phyloP scores from a whole-genome alignment of 2,888 invertebrate genomes.

The Chrysolina oricalcia region DNA sequence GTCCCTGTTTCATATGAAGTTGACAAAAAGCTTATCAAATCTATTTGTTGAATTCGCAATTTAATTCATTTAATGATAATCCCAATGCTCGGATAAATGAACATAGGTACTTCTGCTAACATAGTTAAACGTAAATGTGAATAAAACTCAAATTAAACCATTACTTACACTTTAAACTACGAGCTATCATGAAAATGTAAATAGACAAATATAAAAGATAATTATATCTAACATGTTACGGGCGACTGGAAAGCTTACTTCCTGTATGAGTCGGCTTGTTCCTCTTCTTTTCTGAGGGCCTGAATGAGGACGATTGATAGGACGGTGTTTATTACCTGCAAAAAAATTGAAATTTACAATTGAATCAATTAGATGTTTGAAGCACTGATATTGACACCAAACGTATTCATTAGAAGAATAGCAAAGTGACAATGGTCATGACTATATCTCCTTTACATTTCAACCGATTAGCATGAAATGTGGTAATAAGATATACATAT shows the following conservation, averaged over 20 bases:
- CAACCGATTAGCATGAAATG: too few species aligned
- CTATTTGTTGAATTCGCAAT: too few species aligned
- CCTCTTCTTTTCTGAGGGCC: constrained; percentile 85
- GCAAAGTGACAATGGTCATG: too few species aligned
- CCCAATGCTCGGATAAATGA: not conserved
- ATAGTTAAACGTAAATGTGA: not conserved
- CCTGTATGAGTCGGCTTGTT: constrained; percentile 65
- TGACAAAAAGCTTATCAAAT: too few species aligned
- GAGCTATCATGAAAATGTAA: not conserved
- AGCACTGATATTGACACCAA: too few species aligned
- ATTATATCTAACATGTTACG: not conserved
- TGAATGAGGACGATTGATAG: constrained; percentile 82
- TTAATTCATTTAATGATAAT: too few species aligned
- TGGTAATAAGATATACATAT: too few species aligned
- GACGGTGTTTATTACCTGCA: constrained; percentile 76
- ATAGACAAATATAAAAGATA: not conserved
- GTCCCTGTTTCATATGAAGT: too few species aligned
- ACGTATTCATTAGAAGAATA: too few species aligned
- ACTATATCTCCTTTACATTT: too few species aligned
- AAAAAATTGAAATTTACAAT: constrained; percentile 37
- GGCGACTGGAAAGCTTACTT: constrained; percentile 47
- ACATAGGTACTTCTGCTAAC: not conserved
- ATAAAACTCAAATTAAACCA: not conserved
- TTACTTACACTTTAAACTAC: not conserved
- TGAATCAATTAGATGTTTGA: not conserved